Evolutionary conservation across 1,140 invertebrate genomes (phyloP).

Genomic region (Aphis gossypii): DNA sequence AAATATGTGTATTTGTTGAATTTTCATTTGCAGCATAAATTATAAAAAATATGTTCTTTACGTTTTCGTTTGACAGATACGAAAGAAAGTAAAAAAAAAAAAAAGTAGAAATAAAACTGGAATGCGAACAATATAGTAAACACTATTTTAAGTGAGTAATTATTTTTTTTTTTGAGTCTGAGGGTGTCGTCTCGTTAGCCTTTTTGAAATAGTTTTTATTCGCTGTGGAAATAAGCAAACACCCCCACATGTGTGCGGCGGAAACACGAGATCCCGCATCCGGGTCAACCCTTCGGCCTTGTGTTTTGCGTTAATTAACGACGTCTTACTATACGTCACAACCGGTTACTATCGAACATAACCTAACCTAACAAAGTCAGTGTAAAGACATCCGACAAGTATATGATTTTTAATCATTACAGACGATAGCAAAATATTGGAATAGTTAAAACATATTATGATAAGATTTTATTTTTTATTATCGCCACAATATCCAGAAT

Average conservation of each 20-base stretch:
- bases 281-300: constrained; percentile 57
- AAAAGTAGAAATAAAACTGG: background rate
- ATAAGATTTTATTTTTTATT: background rate
- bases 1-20: background rate
- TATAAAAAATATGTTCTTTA: background rate
- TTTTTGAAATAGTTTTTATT: constrained; percentile 28
- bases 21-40: background rate
- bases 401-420: background rate
- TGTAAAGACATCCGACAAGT: background rate
- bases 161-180: background rate
- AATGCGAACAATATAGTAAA: background rate
- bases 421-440: background rate
- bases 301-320: constrained; percentile 54
- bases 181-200: constrained; percentile 50
- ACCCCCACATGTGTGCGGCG: constrained; percentile 50
- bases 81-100: background rate
- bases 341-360: constrained; percentile 29
- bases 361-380: constrained; percentile 43
- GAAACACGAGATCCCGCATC: constrained; percentile 57
- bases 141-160: background rate
- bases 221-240: constrained; percentile 13
- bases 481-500: background rate
- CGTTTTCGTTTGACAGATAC: no score
- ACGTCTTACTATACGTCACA: constrained; percentile 22
- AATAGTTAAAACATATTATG: background rate